Evolutionary conservation across 2,113 vertebrate genomes (phyloP), one percentile per base, ranked within the genome.

Genomic region (Sceloporus tristichus): DNA sequence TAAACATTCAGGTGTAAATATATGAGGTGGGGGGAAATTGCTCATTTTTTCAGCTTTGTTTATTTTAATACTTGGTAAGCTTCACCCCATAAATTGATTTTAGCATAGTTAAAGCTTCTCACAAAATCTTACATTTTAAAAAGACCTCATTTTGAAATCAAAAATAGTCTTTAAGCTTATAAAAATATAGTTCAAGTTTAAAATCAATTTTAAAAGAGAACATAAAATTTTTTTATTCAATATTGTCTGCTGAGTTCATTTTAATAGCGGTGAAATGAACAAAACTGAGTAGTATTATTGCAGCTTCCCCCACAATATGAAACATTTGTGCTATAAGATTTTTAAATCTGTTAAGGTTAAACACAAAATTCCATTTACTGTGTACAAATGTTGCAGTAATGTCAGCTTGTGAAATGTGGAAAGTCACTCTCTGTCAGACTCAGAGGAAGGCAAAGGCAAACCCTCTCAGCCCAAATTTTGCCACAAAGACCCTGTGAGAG

Each of bases 111-210:
- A 81, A 74, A 16, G 65, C 2, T 23, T 74, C 42, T 59, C n/a
- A 75, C 48, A 59, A 74, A 29, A 70, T 84, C 29, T 83, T 83
- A 27, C 25, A 29, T 71, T 71, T 68, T 27, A 68, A 68, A 68
- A 25, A 68, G 4, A n/a, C 68, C 29, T 29, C 68, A 71, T 71
- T 71, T 71, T 71, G 25, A 27, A 71, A 71, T 71, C 2, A 71
- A 71, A 48, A 71, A 10, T 10, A 27, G 25, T 70, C 7, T 71
- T 83, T 62, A 76, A 73, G 71, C 75, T 89, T 82, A 81, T 88
- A 88, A 90, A 0, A 0, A 56, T 3, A 16, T 66, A n/a, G 89
- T 92, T 89, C 78, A 56, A 48, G 77, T 73, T 74, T 8, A 5
- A 40, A 19, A 89, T 82, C 82, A 14, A 2, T 88, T 65, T 40